A percentile compares a stretch with the other conserved stretches of the same genome.
phyloP scores from a whole-genome alignment of 53 echinoderm and acorn worm genomes.

The Echinometra lucunter region DNA sequence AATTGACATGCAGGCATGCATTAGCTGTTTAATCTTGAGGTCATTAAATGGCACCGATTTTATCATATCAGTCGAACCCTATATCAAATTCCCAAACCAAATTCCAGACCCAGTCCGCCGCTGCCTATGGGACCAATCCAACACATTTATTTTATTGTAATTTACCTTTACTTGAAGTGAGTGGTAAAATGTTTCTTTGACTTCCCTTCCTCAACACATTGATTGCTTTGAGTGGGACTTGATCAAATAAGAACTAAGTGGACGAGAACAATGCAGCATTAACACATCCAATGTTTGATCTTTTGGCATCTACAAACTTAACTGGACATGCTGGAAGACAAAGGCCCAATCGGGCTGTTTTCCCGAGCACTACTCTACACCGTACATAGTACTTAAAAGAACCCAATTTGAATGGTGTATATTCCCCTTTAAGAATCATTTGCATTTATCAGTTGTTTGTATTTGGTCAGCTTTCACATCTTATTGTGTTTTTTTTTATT shows the following conservation, averaged over 20 bases:
- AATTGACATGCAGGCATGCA: no score
- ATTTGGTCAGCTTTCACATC: no score
- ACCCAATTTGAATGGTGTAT: no score
- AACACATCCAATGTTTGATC: conserved; percentile 43
- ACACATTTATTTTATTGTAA: background rate
- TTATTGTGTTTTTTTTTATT: no score
- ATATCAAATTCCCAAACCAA: no score
- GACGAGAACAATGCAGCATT: conserved; percentile 3
- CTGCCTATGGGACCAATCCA: background rate
- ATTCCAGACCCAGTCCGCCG: background rate
- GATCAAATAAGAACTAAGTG: conserved; percentile 42
- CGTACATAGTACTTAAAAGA: no score
- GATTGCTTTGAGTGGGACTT: conserved; percentile 22
- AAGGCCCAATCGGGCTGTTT: background rate
- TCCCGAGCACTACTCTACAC: background rate
- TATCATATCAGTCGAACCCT: no score
- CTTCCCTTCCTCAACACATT: background rate
- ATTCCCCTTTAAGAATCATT: no score
- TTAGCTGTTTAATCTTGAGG: no score
- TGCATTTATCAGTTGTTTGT: no score
- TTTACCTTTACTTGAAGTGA: background rate
- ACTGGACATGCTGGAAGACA: background rate
- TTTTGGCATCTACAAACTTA: background rate
- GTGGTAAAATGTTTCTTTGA: conserved; percentile 42
- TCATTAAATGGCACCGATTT: no score